Percentiles rank a stretch among this genome's conserved stretches.
phyloP scores from a whole-genome alignment of 2,888 invertebrate genomes.

The Melanargia galathea region DNA sequence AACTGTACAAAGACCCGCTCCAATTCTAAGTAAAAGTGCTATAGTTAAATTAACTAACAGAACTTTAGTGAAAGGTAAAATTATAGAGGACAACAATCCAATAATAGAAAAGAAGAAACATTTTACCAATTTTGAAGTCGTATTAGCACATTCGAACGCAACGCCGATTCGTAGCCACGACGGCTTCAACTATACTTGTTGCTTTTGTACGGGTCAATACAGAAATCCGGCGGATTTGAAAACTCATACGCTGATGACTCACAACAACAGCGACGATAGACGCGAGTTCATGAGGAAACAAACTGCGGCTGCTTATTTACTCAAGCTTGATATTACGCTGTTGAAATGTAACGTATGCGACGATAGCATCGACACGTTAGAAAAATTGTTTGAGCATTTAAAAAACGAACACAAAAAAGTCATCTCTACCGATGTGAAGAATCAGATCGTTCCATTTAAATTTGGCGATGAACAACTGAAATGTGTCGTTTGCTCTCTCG shows the following conservation, averaged over 20 bases:
- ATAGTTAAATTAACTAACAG: background rate
- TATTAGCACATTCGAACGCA: conserved; percentile 36
- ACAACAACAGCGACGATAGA: conserved; percentile 2
- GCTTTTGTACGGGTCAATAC: conserved; percentile 42
- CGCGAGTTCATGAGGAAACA: conserved; percentile 1
- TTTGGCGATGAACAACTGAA: conserved; percentile 45
- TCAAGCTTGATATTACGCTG: conserved; percentile 55
- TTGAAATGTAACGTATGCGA: conserved; percentile 59
- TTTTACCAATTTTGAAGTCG: conserved; percentile 16
- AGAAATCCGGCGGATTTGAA: conserved; percentile 45
- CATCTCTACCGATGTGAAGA: conserved; percentile 61
- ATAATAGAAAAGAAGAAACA: background rate
- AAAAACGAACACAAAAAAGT: conserved; percentile 52
- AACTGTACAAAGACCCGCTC: background rate
- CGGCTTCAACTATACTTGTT: conserved; percentile 42
- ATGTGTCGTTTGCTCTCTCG: conserved; percentile 52
- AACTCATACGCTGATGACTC: conserved; percentile 36
- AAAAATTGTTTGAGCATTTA: conserved; percentile 58
- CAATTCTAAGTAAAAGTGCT: background rate
- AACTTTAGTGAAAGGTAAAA: background rate
- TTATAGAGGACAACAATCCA: background rate
- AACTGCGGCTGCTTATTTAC: conserved; percentile 14
- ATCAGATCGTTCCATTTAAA: conserved; percentile 58
- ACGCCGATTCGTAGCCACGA: conserved; percentile 51
- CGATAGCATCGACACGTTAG: conserved; percentile 47